Percentiles rank a stretch among this genome's conserved stretches.
Evolutionary conservation across 2,113 vertebrate genomes (phyloP).

Genomic region (Cyanoliseus patagonus): DNA sequence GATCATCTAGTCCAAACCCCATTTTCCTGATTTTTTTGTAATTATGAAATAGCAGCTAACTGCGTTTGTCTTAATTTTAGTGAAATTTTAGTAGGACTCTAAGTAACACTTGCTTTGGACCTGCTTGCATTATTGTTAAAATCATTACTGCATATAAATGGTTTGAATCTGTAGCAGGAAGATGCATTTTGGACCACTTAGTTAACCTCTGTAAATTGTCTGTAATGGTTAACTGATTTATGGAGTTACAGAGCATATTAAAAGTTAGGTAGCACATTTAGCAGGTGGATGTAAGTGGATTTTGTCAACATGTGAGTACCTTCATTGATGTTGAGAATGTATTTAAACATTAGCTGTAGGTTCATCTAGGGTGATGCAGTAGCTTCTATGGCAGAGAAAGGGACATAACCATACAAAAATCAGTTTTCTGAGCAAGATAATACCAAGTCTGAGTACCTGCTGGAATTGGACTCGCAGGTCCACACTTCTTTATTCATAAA

Average conservation of each 20-base stretch:
- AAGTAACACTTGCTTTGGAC: not conserved
- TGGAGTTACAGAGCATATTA: not conserved
- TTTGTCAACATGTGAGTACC: not conserved
- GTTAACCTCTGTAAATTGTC: not conserved
- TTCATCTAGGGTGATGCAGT: not conserved
- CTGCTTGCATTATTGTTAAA: not conserved
- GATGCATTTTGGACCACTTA: not conserved
- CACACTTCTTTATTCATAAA: not conserved
- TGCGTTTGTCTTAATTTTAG: not conserved
- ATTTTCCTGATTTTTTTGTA: not conserved
- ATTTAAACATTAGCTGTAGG: not conserved
- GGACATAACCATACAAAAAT: not conserved
- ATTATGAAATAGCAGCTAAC: not conserved
- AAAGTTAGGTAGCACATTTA: not conserved
- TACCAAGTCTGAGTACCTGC: not conserved
- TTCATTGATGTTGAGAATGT: not conserved
- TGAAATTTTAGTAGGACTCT: not conserved
- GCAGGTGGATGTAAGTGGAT: not conserved
- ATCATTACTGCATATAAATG: not conserved
- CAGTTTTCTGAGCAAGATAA: not conserved
- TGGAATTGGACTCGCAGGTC: not conserved
- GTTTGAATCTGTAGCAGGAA: not conserved
- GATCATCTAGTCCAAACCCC: not conserved
- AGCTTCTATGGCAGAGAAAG: not conserved
- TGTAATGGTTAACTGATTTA: not conserved